phyloP scores from a whole-genome alignment of 1,140 invertebrate species.

The Cyclina sinensis region DNA sequence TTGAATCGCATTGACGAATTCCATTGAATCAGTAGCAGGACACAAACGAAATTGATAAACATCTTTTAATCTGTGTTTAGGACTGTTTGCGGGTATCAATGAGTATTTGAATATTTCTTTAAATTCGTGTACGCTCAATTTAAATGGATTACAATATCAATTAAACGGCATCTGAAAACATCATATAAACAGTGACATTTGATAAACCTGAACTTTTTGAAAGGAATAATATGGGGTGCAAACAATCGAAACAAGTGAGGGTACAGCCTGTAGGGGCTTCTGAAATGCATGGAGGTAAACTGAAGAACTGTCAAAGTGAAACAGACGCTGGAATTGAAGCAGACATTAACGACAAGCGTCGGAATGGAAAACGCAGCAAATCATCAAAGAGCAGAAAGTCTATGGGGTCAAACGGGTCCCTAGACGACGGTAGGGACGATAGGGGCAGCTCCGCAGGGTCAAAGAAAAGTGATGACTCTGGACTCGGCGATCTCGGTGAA shows the following conservation, averaged over 20 bases:
- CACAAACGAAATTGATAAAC: constrained; percentile 20
- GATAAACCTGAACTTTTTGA: too few relatives aligned
- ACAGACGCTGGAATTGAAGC: constrained; percentile 21
- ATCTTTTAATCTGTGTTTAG: neutral
- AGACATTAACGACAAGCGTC: constrained; percentile 28
- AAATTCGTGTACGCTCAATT: neutral
- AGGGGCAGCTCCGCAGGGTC: constrained; percentile 79
- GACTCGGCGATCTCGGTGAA: constrained; percentile 74
- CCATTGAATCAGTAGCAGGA: neutral
- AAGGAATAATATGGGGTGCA: constrained; percentile 63
- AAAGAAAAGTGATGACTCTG: constrained; percentile 78
- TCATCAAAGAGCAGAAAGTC: too few relatives aligned
- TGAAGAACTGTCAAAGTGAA: too few relatives aligned
- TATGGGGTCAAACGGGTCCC: too few relatives aligned
- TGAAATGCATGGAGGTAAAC: too few relatives aligned
- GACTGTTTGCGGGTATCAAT: neutral
- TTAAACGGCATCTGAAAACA: neutral
- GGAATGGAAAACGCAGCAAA: constrained; percentile 38
- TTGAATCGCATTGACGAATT: too few relatives aligned
- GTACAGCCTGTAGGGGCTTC: constrained; percentile 60
- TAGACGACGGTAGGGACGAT: constrained; percentile 60
- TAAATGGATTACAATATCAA: neutral
- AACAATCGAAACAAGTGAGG: constrained; percentile 59
- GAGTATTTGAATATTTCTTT: neutral
- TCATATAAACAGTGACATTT: neutral